phyloP scores from a whole-genome alignment of 1,140 invertebrate genomes.

The Macrobrachium rosenbergii region DNA sequence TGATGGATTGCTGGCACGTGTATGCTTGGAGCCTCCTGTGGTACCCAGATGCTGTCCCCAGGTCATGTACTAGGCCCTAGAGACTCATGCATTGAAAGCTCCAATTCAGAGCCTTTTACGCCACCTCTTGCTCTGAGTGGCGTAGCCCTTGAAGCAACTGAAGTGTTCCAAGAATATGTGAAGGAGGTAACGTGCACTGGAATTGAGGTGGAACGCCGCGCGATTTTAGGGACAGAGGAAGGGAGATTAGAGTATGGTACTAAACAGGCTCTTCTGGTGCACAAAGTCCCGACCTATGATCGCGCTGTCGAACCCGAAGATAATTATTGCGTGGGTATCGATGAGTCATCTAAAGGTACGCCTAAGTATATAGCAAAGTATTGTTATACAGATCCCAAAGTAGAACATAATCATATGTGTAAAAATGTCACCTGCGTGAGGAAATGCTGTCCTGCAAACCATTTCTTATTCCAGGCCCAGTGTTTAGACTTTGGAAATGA shows the following conservation, averaged over 20 bases:
- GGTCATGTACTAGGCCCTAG: not conserved
- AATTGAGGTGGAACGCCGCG: not conserved
- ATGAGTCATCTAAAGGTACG: not conserved
- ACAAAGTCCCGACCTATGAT: not conserved
- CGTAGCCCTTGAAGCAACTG: not conserved
- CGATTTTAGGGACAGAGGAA: not conserved
- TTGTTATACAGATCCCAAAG: not conserved
- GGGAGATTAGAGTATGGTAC: not conserved
- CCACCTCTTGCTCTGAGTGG: not conserved
- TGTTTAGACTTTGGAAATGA: not conserved
- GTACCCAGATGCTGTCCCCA: slow-evolving; percentile 34
- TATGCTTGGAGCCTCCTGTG: not conserved
- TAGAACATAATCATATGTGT: not conserved
- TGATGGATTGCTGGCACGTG: not conserved
- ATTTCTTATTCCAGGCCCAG: not conserved
- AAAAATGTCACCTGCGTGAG: slow-evolving; percentile 14
- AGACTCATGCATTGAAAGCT: not conserved
- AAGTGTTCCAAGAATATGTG: not conserved
- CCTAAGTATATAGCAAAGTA: slow-evolving; percentile 5
- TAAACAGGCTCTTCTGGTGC: not conserved
- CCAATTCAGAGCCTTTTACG: not conserved
- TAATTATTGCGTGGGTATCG: slow-evolving; percentile 18
- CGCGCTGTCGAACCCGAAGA: not conserved
- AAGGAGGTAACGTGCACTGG: not conserved
- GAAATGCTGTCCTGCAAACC: slow-evolving; percentile 9